Conservation (phyloP, 1,140 invertebrate genomes). For the Drosophila sproati region DNA sequence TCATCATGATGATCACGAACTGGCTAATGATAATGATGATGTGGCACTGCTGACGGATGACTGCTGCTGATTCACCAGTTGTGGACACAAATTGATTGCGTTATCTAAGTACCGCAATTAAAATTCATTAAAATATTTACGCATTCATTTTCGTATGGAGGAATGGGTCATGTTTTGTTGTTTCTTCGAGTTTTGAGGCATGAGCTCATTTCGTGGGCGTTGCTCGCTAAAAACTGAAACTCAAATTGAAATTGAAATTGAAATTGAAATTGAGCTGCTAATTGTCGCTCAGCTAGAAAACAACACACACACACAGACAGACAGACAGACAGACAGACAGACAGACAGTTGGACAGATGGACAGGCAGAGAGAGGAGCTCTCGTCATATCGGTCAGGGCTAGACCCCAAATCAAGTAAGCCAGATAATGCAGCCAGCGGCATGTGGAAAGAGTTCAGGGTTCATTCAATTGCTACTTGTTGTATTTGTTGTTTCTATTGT, state of each 20-base stretch:
- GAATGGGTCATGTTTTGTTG: background rate
- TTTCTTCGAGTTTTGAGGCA: background rate
- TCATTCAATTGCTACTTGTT: slow-evolving; percentile 9
- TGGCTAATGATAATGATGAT: slow-evolving; percentile 17
- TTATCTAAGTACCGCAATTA: slow-evolving; percentile 75
- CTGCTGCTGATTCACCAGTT: slow-evolving; percentile 54
- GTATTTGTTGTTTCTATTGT: background rate
- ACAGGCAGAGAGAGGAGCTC: background rate
- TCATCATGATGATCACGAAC: slow-evolving; percentile 15
- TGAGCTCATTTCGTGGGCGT: slow-evolving; percentile 54
- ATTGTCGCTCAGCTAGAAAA: slow-evolving; percentile 30
- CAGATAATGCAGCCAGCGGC: slow-evolving; percentile 35
- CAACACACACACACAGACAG: slow-evolving; percentile 2
- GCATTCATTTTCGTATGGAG: slow-evolving; percentile 43
- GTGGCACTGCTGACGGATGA: background rate
- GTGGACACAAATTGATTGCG: slow-evolving; percentile 54
- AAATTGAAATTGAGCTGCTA: slow-evolving; percentile 33
- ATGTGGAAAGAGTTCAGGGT: slow-evolving; percentile 51
- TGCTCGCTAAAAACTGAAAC: background rate
- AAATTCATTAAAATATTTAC: slow-evolving; percentile 71
- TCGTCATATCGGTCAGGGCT: slow-evolving; percentile 51
- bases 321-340: background rate
- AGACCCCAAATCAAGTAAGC: background rate
- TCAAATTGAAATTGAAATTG: slow-evolving; percentile 11
- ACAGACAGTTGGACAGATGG: background rate